Percentiles rank a stretch among this genome's conserved stretches.
Evolutionary conservation across 1,140 invertebrate species (phyloP).

Genomic region (Drosophila eugracilis): DNA sequence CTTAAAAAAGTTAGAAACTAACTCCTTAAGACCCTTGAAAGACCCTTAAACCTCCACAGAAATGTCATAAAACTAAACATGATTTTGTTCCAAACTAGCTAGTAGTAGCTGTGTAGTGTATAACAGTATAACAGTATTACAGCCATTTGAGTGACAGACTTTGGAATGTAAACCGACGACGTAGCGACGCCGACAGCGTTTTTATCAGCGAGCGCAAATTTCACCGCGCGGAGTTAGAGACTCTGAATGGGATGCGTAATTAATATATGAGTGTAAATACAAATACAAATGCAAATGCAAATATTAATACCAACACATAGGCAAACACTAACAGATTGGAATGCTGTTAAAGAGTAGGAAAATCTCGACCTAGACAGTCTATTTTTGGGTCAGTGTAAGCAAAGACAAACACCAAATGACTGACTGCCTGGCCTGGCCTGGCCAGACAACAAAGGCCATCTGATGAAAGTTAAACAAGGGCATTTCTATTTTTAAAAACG

Average conservation of each 20-base stretch:
- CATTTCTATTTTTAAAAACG: conserved; percentile 21
- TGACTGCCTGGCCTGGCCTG: too few relatives aligned
- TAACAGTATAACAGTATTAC: too few relatives aligned
- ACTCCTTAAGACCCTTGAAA: too few relatives aligned
- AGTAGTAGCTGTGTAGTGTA: too few relatives aligned
- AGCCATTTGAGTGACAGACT: too few relatives aligned
- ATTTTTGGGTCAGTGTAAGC: conserved; percentile 62
- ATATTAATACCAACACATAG: too few relatives aligned
- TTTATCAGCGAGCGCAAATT: conserved; percentile 65
- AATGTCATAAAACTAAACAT: too few relatives aligned
- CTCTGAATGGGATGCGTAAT: conserved; percentile 80
- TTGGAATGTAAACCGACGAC: conserved; percentile 77
- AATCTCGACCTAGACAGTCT: conserved; percentile 43
- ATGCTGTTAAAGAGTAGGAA: conserved; percentile 3
- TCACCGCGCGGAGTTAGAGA: conserved; percentile 33
- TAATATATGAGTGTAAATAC: conserved; percentile 23
- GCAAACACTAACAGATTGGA: not conserved
- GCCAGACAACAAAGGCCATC: conserved; percentile 40
- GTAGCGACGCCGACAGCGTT: conserved; percentile 36
- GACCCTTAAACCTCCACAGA: too few relatives aligned
- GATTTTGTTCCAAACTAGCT: too few relatives aligned
- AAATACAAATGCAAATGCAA: not conserved
- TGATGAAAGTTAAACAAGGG: conserved; percentile 14
- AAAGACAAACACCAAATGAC: conserved; percentile 20
- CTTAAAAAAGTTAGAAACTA: too few relatives aligned